Conservation (phyloP, 2,888 invertebrate genomes). For the Clitarchus hookeri region DNA sequence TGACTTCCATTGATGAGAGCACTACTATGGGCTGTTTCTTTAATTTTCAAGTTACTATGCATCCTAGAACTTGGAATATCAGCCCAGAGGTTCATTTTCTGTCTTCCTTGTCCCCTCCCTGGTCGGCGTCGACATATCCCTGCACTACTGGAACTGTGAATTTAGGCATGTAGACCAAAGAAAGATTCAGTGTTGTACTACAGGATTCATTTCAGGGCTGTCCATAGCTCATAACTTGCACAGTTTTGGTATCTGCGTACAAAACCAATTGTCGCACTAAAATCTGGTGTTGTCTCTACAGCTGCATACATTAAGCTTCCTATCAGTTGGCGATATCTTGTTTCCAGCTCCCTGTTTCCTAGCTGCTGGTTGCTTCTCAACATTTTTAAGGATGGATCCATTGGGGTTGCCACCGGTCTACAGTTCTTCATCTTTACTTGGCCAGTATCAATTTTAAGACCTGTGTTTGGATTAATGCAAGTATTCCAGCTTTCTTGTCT, state of each 20-base stretch:
- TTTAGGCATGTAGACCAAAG: not conserved
- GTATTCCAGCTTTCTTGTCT: not conserved
- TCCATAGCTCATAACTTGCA: not conserved
- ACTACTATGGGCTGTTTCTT: not conserved
- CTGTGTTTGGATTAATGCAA: not conserved
- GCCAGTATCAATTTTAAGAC: not conserved
- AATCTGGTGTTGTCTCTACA: not conserved
- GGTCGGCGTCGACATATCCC: not conserved
- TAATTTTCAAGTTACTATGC: not conserved
- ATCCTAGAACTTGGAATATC: not conserved
- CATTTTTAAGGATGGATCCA: not conserved
- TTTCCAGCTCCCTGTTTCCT: not conserved
- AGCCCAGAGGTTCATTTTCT: not conserved
- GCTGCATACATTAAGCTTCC: not conserved
- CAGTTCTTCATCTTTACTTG: not conserved
- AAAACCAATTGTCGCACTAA: not conserved
- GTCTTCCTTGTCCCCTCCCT: not conserved
- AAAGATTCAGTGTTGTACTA: not conserved
- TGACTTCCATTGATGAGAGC: not conserved
- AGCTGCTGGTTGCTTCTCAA: not conserved
- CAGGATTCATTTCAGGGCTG: not conserved
- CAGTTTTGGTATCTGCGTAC: not conserved
- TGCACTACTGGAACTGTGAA: too few species aligned
- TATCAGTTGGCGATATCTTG: not conserved
- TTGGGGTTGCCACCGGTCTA: not conserved